Conservation (phyloP, 2,797 vertebrate species). For the Microcaecilia unicolor region DNA sequence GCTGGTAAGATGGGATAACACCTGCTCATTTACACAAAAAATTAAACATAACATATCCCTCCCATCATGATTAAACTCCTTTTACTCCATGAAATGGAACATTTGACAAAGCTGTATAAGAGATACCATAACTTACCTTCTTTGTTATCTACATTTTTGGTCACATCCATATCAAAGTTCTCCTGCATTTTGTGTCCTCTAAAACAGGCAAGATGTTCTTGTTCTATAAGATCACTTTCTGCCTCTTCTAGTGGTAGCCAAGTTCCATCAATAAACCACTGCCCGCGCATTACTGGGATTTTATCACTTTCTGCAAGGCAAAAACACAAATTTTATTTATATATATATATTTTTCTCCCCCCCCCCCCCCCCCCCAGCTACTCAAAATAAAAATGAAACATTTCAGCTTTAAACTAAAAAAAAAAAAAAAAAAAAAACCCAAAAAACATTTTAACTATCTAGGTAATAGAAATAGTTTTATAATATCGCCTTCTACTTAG, state of each 20-base stretch:
- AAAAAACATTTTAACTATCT: too few relatives aligned
- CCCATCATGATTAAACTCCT: too few relatives aligned
- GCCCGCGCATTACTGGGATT: conserved; percentile 93
- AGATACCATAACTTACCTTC: conserved; percentile 81
- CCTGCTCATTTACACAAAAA: too few relatives aligned
- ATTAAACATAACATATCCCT: too few relatives aligned
- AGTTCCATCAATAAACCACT: conserved; percentile 93
- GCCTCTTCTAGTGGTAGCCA: conserved; percentile 95
- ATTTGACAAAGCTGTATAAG: background rate
- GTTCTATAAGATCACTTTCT: conserved; percentile 89
- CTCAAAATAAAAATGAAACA: conserved; percentile 7
- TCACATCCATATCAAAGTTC: conserved; percentile 80
- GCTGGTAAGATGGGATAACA: too few relatives aligned
- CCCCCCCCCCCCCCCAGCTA: too few relatives aligned
- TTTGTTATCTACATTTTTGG: conserved; percentile 84
- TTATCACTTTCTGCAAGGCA: conserved; percentile 74
- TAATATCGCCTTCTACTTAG: too few relatives aligned
- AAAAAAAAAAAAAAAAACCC: too few relatives aligned
- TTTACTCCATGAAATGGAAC: background rate
- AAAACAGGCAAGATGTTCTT: conserved; percentile 83
- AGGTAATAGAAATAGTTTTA: too few relatives aligned
- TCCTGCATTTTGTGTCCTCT: conserved; percentile 85
- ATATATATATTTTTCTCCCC: too few relatives aligned
- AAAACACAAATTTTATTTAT: too few relatives aligned
- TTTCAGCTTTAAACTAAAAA: background rate